These are phyloP conservation scores for Thrips palmi DNA, from an alignment of 1,140 invertebrate genomes.

Conservation along the genomic window DNA sequence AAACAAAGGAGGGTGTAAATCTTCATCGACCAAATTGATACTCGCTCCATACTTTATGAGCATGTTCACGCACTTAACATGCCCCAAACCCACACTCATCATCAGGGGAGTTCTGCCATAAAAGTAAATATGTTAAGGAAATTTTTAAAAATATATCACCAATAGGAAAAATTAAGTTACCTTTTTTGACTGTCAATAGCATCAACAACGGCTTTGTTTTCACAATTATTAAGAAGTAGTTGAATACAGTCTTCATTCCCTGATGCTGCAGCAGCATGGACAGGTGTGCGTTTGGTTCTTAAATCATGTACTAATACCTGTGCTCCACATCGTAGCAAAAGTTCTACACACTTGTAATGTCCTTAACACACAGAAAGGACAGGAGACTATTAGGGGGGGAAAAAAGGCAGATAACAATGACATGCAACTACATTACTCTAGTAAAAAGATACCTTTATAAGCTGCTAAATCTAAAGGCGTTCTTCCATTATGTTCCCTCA, in stretches of 20 bases:
- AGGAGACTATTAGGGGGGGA: neutral
- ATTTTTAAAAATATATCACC: conserved; percentile 4
- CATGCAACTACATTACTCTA: too few relatives aligned
- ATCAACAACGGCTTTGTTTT: conserved; percentile 31
- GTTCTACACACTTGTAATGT: conserved; percentile 31
- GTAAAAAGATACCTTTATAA: conserved; percentile 20
- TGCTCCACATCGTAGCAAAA: conserved; percentile 29
- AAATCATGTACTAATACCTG: conserved; percentile 26
- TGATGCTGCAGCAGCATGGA: conserved; percentile 40
- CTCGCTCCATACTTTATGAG: conserved; percentile 37
- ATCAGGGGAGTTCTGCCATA: conserved; percentile 37
- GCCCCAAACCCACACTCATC: conserved; percentile 31
- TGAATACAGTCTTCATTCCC: conserved; percentile 34
- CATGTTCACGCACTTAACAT: conserved; percentile 30
- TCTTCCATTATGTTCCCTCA: conserved; percentile 31
- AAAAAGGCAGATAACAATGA: neutral
- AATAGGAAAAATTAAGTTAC: conserved; percentile 6
- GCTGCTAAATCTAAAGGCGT: conserved; percentile 39
- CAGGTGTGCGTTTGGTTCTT: conserved; percentile 31
- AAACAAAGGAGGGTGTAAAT: conserved; percentile 37
- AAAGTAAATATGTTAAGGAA: conserved; percentile 10
- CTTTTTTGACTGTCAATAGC: conserved; percentile 19
- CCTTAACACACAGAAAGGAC: conserved; percentile 16
- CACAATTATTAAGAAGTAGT: conserved; percentile 30
- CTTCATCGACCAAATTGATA: conserved; percentile 38